These are phyloP conservation scores for Dinoponera quadriceps DNA, from an alignment of 1,140 invertebrate genomes.

Conservation along the genomic window DNA sequence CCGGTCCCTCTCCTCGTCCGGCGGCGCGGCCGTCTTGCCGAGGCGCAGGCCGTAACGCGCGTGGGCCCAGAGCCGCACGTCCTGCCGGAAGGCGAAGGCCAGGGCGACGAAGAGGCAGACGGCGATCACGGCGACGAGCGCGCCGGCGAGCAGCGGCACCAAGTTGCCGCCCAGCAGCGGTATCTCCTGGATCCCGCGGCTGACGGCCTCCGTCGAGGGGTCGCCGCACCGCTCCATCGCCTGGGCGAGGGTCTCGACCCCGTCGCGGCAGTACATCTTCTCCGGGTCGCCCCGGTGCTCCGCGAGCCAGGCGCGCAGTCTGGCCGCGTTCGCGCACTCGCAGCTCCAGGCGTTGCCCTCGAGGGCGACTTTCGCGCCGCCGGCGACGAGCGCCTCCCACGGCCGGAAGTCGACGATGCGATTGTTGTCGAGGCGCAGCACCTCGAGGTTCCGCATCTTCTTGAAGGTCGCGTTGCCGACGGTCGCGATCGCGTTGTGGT, in stretches of 20 bases:
- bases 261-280: slow-evolving; percentile 89
- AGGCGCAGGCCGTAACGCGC: slow-evolving; percentile 91
- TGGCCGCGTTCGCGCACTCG: slow-evolving; percentile 93
- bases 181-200: slow-evolving; percentile 82
- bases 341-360: slow-evolving; percentile 96
- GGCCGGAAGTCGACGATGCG: slow-evolving; percentile 91
- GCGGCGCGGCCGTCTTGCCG: slow-evolving; percentile 87
- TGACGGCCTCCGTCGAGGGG: slow-evolving; percentile 80
- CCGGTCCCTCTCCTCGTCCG: slow-evolving; percentile 89
- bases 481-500: slow-evolving; percentile 93
- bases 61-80: slow-evolving; percentile 91
- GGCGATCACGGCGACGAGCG: slow-evolving; percentile 90
- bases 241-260: slow-evolving; percentile 87
- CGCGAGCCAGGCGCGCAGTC: slow-evolving; percentile 91
- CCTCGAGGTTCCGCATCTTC: slow-evolving; percentile 92
- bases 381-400: slow-evolving; percentile 91
- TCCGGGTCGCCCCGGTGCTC: slow-evolving; percentile 89
- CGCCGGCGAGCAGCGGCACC: slow-evolving; percentile 90
- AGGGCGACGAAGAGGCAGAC: slow-evolving; percentile 89
- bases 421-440: slow-evolving; percentile 94
- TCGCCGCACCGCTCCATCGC: slow-evolving; percentile 88
- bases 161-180: slow-evolving; percentile 87
- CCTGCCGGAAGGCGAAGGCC: slow-evolving; percentile 91
- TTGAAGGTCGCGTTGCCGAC: slow-evolving; percentile 95
- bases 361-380: slow-evolving; percentile 90